Evolutionary conservation across 2,113 vertebrate species (phyloP).

Genomic region (Arizona elegans): DNA sequence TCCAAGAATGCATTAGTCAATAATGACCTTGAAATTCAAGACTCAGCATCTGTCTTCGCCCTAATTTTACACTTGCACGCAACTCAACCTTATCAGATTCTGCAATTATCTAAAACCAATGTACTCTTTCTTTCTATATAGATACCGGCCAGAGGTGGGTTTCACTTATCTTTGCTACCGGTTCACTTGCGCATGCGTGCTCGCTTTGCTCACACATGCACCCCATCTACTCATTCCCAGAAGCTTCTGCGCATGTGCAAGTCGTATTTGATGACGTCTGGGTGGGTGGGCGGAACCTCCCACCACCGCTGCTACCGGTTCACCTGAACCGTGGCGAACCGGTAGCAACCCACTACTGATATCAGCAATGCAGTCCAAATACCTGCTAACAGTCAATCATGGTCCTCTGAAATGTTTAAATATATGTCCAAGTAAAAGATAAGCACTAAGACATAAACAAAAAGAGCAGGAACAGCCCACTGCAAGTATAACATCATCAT

Average conservation of each 20-base stretch:
- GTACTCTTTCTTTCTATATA: too few relatives aligned
- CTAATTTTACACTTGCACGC: slow-evolving; percentile 10
- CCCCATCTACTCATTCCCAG: too few relatives aligned
- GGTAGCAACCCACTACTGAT: too few relatives aligned
- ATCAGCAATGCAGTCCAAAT: neutral
- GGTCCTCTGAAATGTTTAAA: neutral
- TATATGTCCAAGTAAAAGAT: neutral
- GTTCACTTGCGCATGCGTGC: too few relatives aligned
- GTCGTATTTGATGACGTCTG: too few relatives aligned
- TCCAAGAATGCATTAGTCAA: slow-evolving; percentile 32
- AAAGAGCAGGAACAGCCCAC: neutral
- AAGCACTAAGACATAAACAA: neutral
- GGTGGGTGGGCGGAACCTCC: too few relatives aligned
- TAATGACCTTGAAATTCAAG: slow-evolving; percentile 25
- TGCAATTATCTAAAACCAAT: neutral
- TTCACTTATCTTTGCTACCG: too few relatives aligned
- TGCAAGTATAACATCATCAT: neutral
- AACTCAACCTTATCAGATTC: neutral
- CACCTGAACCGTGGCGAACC: too few relatives aligned
- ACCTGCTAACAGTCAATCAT: neutral
- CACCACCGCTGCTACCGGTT: too few relatives aligned
- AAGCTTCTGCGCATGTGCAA: too few relatives aligned
- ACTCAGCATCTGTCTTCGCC: neutral
- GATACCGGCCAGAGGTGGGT: neutral
- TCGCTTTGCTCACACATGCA: too few relatives aligned